Percentiles rank a stretch among this genome's conserved stretches.
These are phyloP conservation scores for Acyrthosiphon pisum DNA, from an alignment of 1,140 invertebrate species.

Conservation along the genomic window DNA sequence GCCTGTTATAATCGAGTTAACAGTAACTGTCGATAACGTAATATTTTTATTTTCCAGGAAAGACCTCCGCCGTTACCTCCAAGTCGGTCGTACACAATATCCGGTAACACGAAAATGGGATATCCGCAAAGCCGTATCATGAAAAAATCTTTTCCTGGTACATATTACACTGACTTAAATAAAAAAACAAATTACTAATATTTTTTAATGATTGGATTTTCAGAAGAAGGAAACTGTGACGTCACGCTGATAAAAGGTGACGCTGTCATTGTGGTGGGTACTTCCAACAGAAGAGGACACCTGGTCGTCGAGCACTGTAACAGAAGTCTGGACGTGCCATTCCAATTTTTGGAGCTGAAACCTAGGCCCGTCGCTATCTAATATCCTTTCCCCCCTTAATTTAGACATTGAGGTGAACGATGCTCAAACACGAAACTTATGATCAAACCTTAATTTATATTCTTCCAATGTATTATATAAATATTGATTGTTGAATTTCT, in stretches of 20 bases:
- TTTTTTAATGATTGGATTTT: conserved; percentile 57
- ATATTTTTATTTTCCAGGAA: conserved; percentile 69
- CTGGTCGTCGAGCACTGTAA: conserved; percentile 84
- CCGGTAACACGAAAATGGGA: conserved; percentile 88
- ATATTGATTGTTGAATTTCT: conserved; percentile 24
- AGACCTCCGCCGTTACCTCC: conserved; percentile 88
- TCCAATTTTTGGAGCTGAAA: conserved; percentile 84
- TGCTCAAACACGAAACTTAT: conserved; percentile 25
- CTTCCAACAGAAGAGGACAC: conserved; percentile 80
- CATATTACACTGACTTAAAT: not conserved
- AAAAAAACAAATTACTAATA: not conserved
- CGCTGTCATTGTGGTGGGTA: conserved; percentile 81
- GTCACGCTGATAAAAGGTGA: conserved; percentile 79
- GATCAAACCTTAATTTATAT: conserved; percentile 41
- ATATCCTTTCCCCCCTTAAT: not conserved
- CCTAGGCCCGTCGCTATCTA: conserved; percentile 61
- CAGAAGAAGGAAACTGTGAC: conserved; percentile 70
- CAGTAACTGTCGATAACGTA: not conserved
- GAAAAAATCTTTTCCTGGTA: conserved; percentile 86
- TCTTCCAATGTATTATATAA: not conserved
- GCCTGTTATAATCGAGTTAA: not conserved
- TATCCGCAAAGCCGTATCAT: conserved; percentile 91
- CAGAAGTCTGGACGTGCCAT: conserved; percentile 81
- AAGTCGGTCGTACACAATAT: conserved; percentile 86
- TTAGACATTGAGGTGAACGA: not conserved